A percentile compares a stretch with the other conserved stretches of the same genome.
phyloP scores from a whole-genome alignment of 2,888 invertebrate species.

The Cabera pusaria region DNA sequence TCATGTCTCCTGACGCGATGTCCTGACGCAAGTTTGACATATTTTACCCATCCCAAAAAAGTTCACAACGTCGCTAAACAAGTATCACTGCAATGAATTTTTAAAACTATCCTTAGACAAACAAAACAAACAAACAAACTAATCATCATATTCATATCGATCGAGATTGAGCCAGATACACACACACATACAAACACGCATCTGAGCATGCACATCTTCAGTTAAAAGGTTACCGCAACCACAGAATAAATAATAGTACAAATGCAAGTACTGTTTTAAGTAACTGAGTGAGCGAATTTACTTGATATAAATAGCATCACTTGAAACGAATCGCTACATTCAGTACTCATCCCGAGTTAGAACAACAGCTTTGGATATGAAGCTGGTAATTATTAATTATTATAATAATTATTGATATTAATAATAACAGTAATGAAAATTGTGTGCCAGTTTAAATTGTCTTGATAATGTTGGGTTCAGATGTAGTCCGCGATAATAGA shows the following conservation, averaged over 20 bases:
- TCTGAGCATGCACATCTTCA: slow-evolving; percentile 40
- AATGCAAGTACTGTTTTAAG: slow-evolving; percentile 64
- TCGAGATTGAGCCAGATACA: slow-evolving; percentile 56
- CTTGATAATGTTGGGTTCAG: no score
- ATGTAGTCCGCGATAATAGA: no score
- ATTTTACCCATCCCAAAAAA: no score
- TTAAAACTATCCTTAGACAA: no score
- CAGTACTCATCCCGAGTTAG: slow-evolving; percentile 50
- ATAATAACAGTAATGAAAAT: no score
- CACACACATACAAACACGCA: slow-evolving; percentile 46
- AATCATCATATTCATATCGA: slow-evolving; percentile 72
- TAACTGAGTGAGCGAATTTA: slow-evolving; percentile 72
- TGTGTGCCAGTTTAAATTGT: no score
- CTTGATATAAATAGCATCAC: slow-evolving; percentile 75
- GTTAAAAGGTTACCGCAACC: slow-evolving; percentile 80
- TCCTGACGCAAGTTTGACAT: no score
- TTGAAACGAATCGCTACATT: slow-evolving; percentile 55
- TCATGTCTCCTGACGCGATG: no score
- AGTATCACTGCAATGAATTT: no score
- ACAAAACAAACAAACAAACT: slow-evolving; percentile 45
- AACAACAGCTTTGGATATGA: slow-evolving; percentile 70
- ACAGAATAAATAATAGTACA: no score
- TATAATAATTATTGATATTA: no score
- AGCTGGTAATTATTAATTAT: slow-evolving; percentile 62
- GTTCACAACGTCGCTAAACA: no score